phyloP scores from a whole-genome alignment of 2,113 vertebrate genomes.

The Connochaetes taurinus region DNA sequence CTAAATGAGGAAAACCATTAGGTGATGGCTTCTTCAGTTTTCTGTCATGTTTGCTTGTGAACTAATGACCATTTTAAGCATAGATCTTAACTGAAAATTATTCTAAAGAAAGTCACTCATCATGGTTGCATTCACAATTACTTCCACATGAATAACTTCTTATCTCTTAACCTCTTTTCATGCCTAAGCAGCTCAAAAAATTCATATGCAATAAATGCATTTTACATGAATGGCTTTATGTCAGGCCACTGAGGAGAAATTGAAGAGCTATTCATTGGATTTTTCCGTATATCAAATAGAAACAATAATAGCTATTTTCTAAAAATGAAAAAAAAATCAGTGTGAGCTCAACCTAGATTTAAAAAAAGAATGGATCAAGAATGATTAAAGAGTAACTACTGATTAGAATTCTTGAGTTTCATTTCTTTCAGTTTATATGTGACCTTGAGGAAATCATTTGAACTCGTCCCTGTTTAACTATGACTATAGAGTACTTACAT shows the following conservation, averaged over 20 bases:
- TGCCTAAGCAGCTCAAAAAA: slow-evolving; percentile 56
- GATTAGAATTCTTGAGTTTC: background rate
- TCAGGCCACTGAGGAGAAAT: slow-evolving; percentile 48
- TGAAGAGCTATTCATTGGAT: background rate
- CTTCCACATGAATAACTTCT: slow-evolving; percentile 33
- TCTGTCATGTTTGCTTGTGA: slow-evolving; percentile 51
- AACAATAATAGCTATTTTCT: slow-evolving; percentile 45
- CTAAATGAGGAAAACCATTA: background rate
- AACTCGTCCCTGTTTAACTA: background rate
- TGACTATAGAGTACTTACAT: background rate
- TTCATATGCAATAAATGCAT: slow-evolving; percentile 42
- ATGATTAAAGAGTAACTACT: background rate
- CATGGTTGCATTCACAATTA: background rate
- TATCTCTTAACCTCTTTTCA: slow-evolving; percentile 40
- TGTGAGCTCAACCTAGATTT: slow-evolving; percentile 11
- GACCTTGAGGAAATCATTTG: slow-evolving; percentile 23
- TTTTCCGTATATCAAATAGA: background rate
- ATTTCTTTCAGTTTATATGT: background rate
- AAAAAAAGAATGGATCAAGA: background rate
- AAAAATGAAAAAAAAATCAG: slow-evolving; percentile 2
- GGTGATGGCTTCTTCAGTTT: background rate
- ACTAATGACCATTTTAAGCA: slow-evolving; percentile 36
- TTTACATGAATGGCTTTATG: slow-evolving; percentile 58
- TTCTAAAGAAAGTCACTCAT: slow-evolving; percentile 39
- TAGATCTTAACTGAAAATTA: slow-evolving; percentile 49